Evolutionary conservation across 2,888 invertebrate genomes (phyloP), one percentile per base, ranked within the genome.

Genomic region (Laspeyria flexula): DNA sequence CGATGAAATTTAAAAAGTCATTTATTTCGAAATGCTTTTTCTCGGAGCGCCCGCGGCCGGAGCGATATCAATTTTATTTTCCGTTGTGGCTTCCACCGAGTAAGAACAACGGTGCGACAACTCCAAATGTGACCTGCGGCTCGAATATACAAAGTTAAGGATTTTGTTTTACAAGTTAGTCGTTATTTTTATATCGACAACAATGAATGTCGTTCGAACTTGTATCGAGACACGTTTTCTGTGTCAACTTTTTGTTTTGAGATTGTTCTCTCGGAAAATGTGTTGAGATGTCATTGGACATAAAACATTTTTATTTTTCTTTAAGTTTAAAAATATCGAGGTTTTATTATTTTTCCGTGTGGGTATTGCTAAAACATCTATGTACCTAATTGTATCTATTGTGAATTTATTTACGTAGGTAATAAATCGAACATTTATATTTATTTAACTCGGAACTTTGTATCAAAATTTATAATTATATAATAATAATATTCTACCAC

Each of bases 1-100:
- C 90, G 92, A 90, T 91, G 87, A 91, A 92, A 91, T 92, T 92
- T 92, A 90, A 92, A 92, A 92, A 92, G 90, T 92, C 91, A 92
- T 92, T 92, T 92, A 90, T 90, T 89, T 92, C 85, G 84, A 88
- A 92, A 91, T 92, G 85, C 91, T 90, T 91, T 91, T 90, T 90
- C 90, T 90, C 90, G 85, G 83, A 78, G 77, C 83, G 90, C 90
- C 86, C 87, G 88, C 79, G 90, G 90, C 87, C 50, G 67, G 71
- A 80, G 80, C 83, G 86, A 86, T 91, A 91, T 91, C 90, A 90
- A 90, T 90, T 92, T 90, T 91, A 90, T 91, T 91, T 90, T 89
- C 85, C 77, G 83, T 82, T 84, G 86, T 71, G 83, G 89, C 87
- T 87, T 82, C 87, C 78, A 86, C 48, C 58, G 65, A 69, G 72